These are phyloP conservation scores for Otus sunia DNA, from an alignment of 2,113 vertebrate species.

Conservation along the genomic window DNA sequence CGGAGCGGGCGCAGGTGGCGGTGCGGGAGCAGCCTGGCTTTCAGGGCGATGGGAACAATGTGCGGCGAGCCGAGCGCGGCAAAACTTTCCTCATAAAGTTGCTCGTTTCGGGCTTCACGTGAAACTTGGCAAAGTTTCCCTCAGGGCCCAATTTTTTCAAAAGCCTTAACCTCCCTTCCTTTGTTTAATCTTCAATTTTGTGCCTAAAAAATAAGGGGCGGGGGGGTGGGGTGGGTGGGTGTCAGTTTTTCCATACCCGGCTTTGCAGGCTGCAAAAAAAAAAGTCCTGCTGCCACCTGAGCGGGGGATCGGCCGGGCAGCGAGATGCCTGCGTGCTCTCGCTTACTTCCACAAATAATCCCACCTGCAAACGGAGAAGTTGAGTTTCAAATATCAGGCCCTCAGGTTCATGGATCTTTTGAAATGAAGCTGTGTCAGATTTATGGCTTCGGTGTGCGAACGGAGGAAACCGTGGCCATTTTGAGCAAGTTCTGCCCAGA, in stretches of 20 bases:
- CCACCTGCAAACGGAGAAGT: constrained; percentile 56
- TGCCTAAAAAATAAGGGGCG: not conserved
- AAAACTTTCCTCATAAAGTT: constrained; percentile 32
- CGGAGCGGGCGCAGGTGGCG: not conserved
- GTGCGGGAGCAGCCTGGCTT: not conserved
- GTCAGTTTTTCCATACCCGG: not conserved
- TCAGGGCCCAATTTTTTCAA: not conserved
- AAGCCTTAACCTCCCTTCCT: constrained; percentile 19
- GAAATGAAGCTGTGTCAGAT: constrained; percentile 47
- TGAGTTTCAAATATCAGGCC: constrained; percentile 54
- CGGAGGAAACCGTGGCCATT: constrained; percentile 39
- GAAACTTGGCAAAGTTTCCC: constrained; percentile 52
- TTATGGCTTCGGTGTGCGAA: not conserved
- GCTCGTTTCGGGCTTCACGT: not conserved
- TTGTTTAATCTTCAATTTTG: constrained; percentile 39
- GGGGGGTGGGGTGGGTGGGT: not conserved
- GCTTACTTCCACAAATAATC: constrained; percentile 54
- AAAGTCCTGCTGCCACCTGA: constrained; percentile 48
- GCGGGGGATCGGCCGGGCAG: not conserved
- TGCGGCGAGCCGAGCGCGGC: not conserved
- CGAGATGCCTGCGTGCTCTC: constrained; percentile 39
- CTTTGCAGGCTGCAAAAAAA: constrained; percentile 22
- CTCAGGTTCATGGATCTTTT: constrained; percentile 4
- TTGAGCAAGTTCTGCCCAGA: not conserved
- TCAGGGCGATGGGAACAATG: not conserved